These are phyloP conservation scores for Acrocephalus arundinaceus DNA, from an alignment of 2,113 vertebrate genomes.

Conservation along the genomic window DNA sequence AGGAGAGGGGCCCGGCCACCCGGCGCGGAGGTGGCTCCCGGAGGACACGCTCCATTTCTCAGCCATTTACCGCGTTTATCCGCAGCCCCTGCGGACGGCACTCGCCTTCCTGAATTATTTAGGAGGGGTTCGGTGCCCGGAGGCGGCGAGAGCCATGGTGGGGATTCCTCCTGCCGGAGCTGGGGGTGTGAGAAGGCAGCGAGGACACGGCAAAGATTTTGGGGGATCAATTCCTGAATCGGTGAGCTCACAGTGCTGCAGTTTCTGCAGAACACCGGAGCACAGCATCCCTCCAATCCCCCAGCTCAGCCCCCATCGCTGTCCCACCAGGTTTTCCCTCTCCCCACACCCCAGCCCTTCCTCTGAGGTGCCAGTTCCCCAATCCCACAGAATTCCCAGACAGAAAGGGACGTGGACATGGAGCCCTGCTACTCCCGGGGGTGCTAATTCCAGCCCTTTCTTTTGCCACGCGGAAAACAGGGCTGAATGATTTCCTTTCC, in stretches of 20 bases:
- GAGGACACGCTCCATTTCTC: conserved; percentile 38
- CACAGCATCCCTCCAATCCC: accelerated
- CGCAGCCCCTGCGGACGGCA: background rate
- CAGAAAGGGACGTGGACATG: accelerated
- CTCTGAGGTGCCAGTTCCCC: background rate
- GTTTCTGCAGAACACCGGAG: accelerated
- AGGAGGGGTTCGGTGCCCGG: background rate
- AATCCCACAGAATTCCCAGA: background rate
- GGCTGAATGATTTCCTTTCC: background rate
- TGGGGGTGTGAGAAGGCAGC: background rate
- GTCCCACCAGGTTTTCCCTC: background rate
- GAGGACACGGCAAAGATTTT: accelerated
- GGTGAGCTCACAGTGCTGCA: accelerated
- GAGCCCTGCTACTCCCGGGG: background rate
- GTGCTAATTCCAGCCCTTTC: background rate
- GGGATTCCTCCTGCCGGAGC: background rate
- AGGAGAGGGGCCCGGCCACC: background rate
- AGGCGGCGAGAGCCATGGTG: accelerated
- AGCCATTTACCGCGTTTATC: conserved; percentile 32
- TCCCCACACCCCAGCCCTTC: background rate
- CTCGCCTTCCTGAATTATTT: conserved; percentile 33
- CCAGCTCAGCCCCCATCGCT: background rate
- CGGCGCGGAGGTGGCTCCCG: background rate
- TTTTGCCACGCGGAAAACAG: accelerated
- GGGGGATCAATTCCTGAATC: accelerated